Evolutionary conservation across 2,113 vertebrate species (phyloP).

Genomic region (Clarias macrocephalus): DNA sequence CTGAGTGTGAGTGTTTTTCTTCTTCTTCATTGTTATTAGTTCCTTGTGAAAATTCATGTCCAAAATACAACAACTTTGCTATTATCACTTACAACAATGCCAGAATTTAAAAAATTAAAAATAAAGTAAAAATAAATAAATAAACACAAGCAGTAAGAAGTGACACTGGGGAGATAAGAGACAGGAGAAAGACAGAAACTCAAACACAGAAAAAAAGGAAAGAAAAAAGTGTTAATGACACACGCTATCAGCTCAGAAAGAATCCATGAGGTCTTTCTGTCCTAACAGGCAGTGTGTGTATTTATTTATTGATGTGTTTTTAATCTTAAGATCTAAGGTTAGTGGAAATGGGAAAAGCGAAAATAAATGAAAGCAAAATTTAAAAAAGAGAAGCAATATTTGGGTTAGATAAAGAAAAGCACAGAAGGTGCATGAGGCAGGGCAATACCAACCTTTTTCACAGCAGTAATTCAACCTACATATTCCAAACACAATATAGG

Average conservation of each 20-base stretch:
- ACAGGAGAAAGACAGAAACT: neutral
- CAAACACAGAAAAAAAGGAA: neutral
- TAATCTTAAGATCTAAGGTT: conserved; percentile 79
- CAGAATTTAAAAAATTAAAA: neutral
- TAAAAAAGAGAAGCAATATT: conserved; percentile 67
- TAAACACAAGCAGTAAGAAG: neutral
- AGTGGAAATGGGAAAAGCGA: conserved; percentile 75
- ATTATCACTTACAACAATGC: neutral
- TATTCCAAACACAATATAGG: conserved; percentile 99
- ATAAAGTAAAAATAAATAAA: neutral
- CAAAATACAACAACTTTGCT: neutral
- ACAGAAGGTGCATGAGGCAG: conserved; percentile 94
- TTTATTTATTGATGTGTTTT: conserved; percentile 41
- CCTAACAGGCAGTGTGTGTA: conserved; percentile 62
- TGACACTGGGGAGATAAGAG: conserved; percentile 29
- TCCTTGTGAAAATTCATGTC: conserved; percentile 4
- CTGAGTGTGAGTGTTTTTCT: neutral
- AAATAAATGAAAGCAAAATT: neutral
- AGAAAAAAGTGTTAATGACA: conserved; percentile 61
- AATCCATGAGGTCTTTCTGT: conserved; percentile 62
- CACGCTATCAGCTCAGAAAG: conserved; percentile 70
- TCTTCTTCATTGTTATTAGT: neutral
- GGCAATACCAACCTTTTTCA: conserved; percentile 99
- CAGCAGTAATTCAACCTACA: conserved; percentile 96
- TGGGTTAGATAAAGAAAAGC: conserved; percentile 82